Evolutionary conservation across 2,888 invertebrate species (phyloP).

Genomic region (Eustalomyia histrio): DNA sequence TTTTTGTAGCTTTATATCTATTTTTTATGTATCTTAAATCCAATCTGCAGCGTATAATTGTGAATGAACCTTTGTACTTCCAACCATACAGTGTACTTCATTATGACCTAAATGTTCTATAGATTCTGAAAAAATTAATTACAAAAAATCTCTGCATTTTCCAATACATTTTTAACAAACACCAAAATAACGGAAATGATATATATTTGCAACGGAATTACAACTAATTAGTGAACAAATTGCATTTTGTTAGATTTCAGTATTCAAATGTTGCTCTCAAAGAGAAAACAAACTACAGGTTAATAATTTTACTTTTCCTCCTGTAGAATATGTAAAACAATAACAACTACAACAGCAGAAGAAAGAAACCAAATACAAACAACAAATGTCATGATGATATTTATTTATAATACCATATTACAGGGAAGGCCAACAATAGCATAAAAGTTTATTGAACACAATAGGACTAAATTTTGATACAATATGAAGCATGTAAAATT

Average conservation of each 20-base stretch:
- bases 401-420: not conserved
- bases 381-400: conserved; percentile 13
- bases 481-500: too few relatives aligned
- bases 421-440: not conserved
- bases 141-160: not conserved
- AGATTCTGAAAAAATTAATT: not conserved
- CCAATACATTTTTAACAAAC: conserved; percentile 25
- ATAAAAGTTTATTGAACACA: too few relatives aligned
- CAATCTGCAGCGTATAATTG: too few relatives aligned
- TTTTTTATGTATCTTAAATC: too few relatives aligned
- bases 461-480: too few relatives aligned
- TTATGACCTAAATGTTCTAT: not conserved
- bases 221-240: conserved; percentile 56
- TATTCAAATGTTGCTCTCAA: not conserved
- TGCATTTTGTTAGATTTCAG: conserved; percentile 27
- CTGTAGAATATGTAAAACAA: conserved; percentile 1
- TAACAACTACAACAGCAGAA: not conserved
- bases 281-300: conserved; percentile 2
- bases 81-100: not conserved
- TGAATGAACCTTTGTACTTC: too few relatives aligned
- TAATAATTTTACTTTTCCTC: conserved; percentile 12
- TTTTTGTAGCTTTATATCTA: too few relatives aligned
- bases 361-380: not conserved
- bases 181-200: conserved; percentile 45
- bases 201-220: conserved; percentile 58